Base-by-base conservation (phyloP, 2,797 vertebrate species). In the Sibirionetta formosa region DNA sequence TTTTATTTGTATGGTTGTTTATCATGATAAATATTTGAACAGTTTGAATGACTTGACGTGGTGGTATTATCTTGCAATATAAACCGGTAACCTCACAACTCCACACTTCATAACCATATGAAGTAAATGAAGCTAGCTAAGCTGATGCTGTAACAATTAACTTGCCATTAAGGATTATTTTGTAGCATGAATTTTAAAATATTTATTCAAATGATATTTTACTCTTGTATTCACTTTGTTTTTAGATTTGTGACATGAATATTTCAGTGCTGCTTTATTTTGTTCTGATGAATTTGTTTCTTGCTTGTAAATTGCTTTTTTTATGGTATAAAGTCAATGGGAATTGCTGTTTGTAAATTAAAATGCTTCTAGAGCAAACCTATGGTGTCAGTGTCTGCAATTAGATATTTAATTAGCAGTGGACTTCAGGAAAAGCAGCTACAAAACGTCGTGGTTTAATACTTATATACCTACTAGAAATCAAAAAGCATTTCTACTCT, bases 141-240 rank as follows among this genome's bases (percentile, higher is more conserved):
- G 99, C 99, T 99, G 98, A 99, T 99, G 99, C 99, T 99, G 98
- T 99, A 99, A 99, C 97, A 94, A 98, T 98, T 98, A 98, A 99
- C 98, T 99, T 99, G 98, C 99, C 99, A 99, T 99, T 99, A 99
- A 99, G 99, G 98, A 99, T 99, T 99, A 99, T 99, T 99, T 99
- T 99, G 99, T 99, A 99, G 99, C 99, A 99, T 99, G 99, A 98
- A 99, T 99, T 99, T 98, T 98, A 99, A 97, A 98, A 98, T 99
- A 99, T 99, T 99, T 99, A 99, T 99, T 99, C 99, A 99, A 99
- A 99, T 99, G 97, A 99, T 99, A 99, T 99, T 99, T 99, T 99
- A 99, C 99, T 99, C 99, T 99, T 98, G 99, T 99, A 99, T 99
- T 99, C 99, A 99, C 99, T 99, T 98, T 99, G 99, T 97, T 97